Evolutionary conservation across 2,113 vertebrate species (phyloP).

Genomic region (Thinocorus orbignyianus): DNA sequence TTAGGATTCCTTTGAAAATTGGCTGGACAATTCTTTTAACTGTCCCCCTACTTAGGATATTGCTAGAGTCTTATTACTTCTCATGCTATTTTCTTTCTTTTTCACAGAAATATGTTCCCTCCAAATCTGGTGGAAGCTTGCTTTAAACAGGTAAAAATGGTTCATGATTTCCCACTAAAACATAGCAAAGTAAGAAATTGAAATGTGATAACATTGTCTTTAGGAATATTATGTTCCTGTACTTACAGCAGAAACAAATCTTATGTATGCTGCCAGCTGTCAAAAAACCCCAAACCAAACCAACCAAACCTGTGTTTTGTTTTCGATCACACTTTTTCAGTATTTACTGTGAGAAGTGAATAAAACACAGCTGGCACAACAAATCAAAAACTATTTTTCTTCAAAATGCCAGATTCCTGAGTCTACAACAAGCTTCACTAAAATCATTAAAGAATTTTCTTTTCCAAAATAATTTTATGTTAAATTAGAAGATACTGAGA

Average conservation of each 20-base stretch:
- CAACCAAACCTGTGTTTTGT: neutral
- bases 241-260: neutral
- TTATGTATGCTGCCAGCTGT: neutral
- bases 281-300: neutral
- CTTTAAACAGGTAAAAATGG: slow-evolving; percentile 90
- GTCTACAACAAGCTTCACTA: neutral
- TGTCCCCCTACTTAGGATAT: neutral
- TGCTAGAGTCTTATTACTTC: neutral
- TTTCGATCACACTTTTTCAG: neutral
- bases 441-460: neutral
- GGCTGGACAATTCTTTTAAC: neutral
- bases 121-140: slow-evolving; percentile 96
- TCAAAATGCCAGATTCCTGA: neutral
- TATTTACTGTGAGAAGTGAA: neutral
- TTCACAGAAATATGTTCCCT: slow-evolving; percentile 96
- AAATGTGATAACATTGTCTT: neutral
- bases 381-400: neutral
- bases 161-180: neutral
- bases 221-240: neutral
- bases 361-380: neutral
- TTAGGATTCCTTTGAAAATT: neutral
- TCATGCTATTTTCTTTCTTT: slow-evolving; percentile 45
- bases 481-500: neutral
- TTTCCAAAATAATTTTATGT: neutral
- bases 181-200: neutral